Conservation (phyloP, 2,888 invertebrate genomes). For the Andrena trimmerana region DNA sequence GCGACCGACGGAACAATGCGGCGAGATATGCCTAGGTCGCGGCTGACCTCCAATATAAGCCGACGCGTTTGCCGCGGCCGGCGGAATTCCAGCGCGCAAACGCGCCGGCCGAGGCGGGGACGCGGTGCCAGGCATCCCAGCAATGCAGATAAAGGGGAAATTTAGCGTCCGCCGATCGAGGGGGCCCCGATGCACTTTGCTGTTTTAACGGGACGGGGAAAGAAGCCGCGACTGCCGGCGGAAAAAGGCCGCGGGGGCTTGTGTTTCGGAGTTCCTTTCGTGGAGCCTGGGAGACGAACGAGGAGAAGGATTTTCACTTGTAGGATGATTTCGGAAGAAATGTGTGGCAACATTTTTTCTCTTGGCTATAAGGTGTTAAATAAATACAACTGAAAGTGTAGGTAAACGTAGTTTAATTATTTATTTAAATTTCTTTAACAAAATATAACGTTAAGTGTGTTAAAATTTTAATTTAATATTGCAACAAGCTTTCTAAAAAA, state of each 20-base stretch:
- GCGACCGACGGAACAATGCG: slow-evolving; percentile 63
- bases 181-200: slow-evolving; percentile 25
- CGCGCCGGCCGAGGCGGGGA: slow-evolving; percentile 41
- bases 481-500: no score
- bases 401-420: no score
- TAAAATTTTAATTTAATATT: no score
- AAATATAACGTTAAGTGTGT: no score
- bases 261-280: no score
- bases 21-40: slow-evolving; percentile 70
- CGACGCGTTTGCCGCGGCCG: slow-evolving; percentile 31
- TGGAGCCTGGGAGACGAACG: no score
- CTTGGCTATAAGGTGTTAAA: no score
- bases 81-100: slow-evolving; percentile 57
- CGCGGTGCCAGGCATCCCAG: slow-evolving; percentile 67
- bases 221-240: neutral
- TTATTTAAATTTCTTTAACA: no score
- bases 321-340: no score
- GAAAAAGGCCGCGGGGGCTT: neutral
- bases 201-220: neutral
- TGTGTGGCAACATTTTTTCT: no score
- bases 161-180: slow-evolving; percentile 63
- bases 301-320: no score
- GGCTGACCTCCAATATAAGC: slow-evolving; percentile 67
- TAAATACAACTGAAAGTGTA: no score
- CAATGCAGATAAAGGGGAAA: slow-evolving; percentile 77